These are phyloP conservation scores for Podabrus alpinus DNA, from an alignment of 2,888 invertebrate species.

Conservation along the genomic window DNA sequence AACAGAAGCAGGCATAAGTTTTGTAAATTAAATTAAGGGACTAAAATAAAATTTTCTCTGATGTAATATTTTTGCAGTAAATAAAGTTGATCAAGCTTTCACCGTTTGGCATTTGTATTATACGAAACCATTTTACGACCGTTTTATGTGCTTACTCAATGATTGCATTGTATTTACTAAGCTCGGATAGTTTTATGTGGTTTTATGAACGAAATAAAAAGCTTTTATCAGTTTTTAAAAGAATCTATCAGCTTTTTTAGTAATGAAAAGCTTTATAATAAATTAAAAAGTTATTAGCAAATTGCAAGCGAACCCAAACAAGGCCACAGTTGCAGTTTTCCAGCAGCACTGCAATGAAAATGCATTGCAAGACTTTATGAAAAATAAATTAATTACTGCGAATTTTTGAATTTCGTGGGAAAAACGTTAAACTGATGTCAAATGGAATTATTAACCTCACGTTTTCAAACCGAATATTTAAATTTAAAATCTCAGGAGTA, in stretches of 20 bases:
- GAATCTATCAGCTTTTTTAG: not conserved
- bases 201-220: constrained; percentile 1
- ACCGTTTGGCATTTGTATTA: not conserved
- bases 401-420: not conserved
- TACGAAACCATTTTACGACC: constrained; percentile 1
- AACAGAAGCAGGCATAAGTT: not conserved
- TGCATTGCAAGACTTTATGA: too few relatives aligned
- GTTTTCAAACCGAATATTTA: not conserved
- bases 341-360: not conserved
- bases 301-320: not conserved
- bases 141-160: constrained; percentile 2
- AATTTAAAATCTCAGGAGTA: not conserved
- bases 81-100: not conserved
- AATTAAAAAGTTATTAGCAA: not conserved
- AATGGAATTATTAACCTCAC: not conserved
- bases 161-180: constrained; percentile 2
- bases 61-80: not conserved
- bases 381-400: not conserved
- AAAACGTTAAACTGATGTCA: not conserved
- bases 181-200: not conserved
- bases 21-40: not conserved
- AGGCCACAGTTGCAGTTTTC: not conserved
- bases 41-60: not conserved
- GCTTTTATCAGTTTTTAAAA: not conserved
- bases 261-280: not conserved